Conservation (phyloP, 2,888 invertebrate genomes). For the Cataglyphis rosenhaueri region DNA sequence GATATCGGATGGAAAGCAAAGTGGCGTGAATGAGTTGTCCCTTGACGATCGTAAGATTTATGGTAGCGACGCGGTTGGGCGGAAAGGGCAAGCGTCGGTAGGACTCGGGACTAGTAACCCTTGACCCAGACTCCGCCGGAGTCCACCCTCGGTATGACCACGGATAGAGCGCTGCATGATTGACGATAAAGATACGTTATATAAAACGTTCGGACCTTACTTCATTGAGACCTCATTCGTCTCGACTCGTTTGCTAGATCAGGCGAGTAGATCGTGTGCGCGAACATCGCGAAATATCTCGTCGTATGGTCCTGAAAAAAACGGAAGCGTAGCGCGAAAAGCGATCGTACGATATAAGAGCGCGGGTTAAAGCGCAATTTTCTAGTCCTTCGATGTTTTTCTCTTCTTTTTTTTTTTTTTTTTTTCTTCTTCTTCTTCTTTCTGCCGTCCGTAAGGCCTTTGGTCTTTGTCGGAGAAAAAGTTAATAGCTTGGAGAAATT, state of each 20-base stretch:
- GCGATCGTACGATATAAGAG: constrained; percentile 33
- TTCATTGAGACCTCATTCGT: constrained; percentile 6
- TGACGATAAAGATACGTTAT: constrained; percentile 68
- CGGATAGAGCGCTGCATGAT: constrained; percentile 63
- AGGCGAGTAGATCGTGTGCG: neutral
- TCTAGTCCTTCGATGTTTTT: constrained; percentile 47
- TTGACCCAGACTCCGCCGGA: constrained; percentile 79
- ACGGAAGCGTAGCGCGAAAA: constrained; percentile 9
- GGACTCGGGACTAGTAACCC: constrained; percentile 81
- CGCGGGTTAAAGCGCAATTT: constrained; percentile 61
- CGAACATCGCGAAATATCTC: neutral
- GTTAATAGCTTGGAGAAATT: constrained; percentile 82
- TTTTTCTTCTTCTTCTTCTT: neutral
- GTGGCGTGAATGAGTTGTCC: constrained; percentile 85
- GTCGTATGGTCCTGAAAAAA: neutral
- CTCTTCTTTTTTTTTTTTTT: neutral
- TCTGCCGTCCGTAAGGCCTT: constrained; percentile 53
- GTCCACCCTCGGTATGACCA: constrained; percentile 75
- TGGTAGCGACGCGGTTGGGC: constrained; percentile 80
- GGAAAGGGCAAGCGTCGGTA: constrained; percentile 75
- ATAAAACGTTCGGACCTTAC: constrained; percentile 49
- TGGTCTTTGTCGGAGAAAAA: constrained; percentile 75
- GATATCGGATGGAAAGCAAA: constrained; percentile 82
- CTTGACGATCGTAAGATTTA: constrained; percentile 85
- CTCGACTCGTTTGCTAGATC: neutral